Evolutionary conservation across 1,140 invertebrate species (phyloP).

Genomic region (Sminthurinus signatus): DNA sequence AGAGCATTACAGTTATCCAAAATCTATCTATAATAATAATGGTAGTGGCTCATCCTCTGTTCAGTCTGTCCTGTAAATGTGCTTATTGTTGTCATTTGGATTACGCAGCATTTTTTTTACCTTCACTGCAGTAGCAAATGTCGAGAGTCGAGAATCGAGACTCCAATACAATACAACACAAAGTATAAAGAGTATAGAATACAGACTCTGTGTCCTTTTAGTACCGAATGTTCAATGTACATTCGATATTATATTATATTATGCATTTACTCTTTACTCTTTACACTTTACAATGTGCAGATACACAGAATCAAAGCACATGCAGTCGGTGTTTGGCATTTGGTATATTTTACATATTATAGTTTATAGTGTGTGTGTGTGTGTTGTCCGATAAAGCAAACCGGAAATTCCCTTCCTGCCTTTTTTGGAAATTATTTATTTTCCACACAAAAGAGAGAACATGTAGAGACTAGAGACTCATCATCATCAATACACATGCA

Average conservation of each 20-base stretch:
- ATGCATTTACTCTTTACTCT: not conserved
- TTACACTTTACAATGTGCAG: not conserved
- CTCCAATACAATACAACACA: no score
- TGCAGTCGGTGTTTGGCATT: not conserved
- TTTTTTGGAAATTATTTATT: slow-evolving; percentile 12
- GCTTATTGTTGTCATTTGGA: no score
- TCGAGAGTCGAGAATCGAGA: no score
- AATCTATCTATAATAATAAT: no score
- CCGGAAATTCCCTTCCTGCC: slow-evolving; percentile 25
- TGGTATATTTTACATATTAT: not conserved
- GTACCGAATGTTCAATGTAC: not conserved
- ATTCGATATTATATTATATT: not conserved
- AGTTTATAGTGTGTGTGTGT: not conserved
- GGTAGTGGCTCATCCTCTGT: no score
- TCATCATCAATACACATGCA: not conserved
- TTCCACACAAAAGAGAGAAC: slow-evolving; percentile 5
- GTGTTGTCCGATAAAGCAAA: not conserved
- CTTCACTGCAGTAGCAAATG: no score
- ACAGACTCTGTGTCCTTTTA: no score
- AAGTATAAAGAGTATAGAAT: no score
- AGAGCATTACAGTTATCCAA: no score
- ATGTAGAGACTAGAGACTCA: not conserved
- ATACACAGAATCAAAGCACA: not conserved
- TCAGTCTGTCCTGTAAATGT: no score
- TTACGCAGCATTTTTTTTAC: no score